These are phyloP conservation scores for Cenopis cana DNA, from an alignment of 2,888 invertebrate species.

Conservation along the genomic window DNA sequence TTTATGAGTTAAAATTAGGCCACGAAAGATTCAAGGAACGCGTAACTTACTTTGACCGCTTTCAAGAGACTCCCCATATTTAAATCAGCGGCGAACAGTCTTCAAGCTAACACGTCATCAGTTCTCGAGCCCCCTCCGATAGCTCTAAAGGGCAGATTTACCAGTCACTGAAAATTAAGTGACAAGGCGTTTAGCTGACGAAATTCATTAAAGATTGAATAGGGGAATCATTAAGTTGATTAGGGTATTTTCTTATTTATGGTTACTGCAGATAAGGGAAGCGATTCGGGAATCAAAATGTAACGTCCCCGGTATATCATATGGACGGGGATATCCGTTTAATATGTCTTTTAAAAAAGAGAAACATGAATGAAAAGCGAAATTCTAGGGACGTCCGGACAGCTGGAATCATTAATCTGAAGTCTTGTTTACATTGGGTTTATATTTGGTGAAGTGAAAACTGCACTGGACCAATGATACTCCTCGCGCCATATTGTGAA, in stretches of 20 bases:
- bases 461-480: not conserved
- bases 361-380: no score
- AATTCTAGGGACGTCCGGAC: no score
- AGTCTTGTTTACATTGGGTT: no score
- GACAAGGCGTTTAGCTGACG: slow-evolving; percentile 19
- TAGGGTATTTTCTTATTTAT: not conserved
- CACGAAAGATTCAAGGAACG: slow-evolving; percentile 22
- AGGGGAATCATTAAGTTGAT: not conserved
- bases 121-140: slow-evolving; percentile 34
- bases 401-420: no score
- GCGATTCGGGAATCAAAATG: no score
- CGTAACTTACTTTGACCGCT: slow-evolving; percentile 22
- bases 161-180: slow-evolving; percentile 24
- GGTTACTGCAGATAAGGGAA: not conserved
- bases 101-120: slow-evolving; percentile 35
- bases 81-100: slow-evolving; percentile 30
- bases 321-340: no score
- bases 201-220: slow-evolving; percentile 29
- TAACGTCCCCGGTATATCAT: no score
- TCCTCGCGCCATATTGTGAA: slow-evolving; percentile 16
- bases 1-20: not conserved
- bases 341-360: no score
- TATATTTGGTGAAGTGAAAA: not conserved
- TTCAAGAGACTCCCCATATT: slow-evolving; percentile 29
- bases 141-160: slow-evolving; percentile 20